phyloP scores from a whole-genome alignment of 2,888 invertebrate species.

The Gastrophysa polygoni region DNA sequence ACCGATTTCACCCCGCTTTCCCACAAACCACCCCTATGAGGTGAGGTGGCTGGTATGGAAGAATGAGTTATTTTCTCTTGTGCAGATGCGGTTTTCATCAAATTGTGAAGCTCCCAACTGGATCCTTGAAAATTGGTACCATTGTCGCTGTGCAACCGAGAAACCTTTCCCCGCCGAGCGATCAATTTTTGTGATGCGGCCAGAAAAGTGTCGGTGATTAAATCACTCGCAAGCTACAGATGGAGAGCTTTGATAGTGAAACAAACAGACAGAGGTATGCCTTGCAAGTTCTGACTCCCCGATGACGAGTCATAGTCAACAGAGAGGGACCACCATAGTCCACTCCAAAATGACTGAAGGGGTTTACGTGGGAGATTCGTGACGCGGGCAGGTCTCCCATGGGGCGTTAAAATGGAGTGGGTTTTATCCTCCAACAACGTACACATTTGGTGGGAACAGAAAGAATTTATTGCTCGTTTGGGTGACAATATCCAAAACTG shows the following conservation, averaged over 20 bases:
- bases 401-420: not conserved
- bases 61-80: not conserved
- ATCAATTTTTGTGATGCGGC: not conserved
- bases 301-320: constrained; percentile 3
- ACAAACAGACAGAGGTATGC: not conserved
- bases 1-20: not conserved
- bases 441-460: constrained; percentile 9
- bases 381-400: constrained; percentile 1
- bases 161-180: not conserved
- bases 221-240: not conserved
- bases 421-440: constrained; percentile 6
- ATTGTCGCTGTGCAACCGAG: not conserved
- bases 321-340: constrained; percentile 10
- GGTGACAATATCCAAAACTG: constrained; percentile 11
- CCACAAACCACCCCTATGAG: not conserved
- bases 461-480: constrained; percentile 6
- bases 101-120: not conserved
- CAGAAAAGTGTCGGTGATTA: not conserved
- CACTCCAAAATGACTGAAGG: not conserved
- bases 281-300: not conserved
- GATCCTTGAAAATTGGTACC: too few relatives aligned
- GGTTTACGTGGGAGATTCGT: constrained; percentile 1
- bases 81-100: not conserved
- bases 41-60: not conserved
- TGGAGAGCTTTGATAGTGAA: not conserved